Evolutionary conservation across 1,140 invertebrate genomes (phyloP).

Genomic region (Apis mellifera): Amel_HAv3.1 CM009933.2:5443001-5443500

Average conservation of each 20-base stretch:
- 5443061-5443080: conserved; percentile 25
- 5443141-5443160: background rate
- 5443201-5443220: conserved; percentile 1
- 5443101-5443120: conserved; percentile 34
- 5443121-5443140: conserved; percentile 11
- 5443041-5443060: conserved; percentile 28
- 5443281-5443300: background rate
- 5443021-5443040: conserved; percentile 17
- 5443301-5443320: background rate
- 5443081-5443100: background rate
- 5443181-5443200: background rate
- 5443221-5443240: background rate
- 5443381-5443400: conserved; percentile 1
- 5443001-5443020: background rate
- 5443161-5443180: conserved; percentile 7
- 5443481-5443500: conserved; percentile 32
- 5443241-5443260: background rate
- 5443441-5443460: background rate
- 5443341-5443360: background rate
- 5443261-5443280: background rate
- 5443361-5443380: conserved; percentile 18
- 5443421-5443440: background rate
- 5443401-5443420: background rate
- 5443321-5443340: background rate
- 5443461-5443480: conserved; percentile 16